These are phyloP conservation scores for Caenorhabditis sulstoni DNA, from an alignment of 2,888 invertebrate species.

Conservation along the genomic window DNA sequence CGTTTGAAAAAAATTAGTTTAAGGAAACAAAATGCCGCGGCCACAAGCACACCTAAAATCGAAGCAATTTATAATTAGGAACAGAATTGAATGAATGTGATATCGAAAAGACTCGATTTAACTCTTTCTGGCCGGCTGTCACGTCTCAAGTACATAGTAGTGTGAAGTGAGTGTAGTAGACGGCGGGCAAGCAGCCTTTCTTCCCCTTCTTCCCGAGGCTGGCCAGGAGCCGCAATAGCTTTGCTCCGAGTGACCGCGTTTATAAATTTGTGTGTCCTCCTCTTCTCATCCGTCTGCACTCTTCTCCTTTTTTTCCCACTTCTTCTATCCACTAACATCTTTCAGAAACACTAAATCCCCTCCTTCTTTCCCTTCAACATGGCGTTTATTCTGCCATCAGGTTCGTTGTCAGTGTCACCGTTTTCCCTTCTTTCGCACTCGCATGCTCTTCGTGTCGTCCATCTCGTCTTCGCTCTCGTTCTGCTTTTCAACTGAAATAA, in stretches of 20 bases:
- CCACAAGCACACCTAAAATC: no score
- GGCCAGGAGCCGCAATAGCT: no score
- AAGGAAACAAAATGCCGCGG: no score
- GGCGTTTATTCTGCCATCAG: slow-evolving; percentile 64
- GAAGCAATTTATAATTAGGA: no score
- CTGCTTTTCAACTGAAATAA: not conserved
- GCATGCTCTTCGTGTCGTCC: slow-evolving; percentile 14
- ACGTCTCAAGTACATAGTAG: no score
- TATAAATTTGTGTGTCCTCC: slow-evolving; percentile 8
- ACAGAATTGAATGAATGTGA: no score
- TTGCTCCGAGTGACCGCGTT: slow-evolving; percentile 21
- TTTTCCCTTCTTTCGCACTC: slow-evolving; percentile 6
- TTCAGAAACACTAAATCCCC: slow-evolving; percentile 23
- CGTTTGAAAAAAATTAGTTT: no score
- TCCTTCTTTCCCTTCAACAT: slow-evolving; percentile 37
- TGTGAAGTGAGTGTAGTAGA: no score
- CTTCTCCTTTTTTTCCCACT: slow-evolving; percentile 5
- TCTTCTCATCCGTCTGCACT: slow-evolving; percentile 2
- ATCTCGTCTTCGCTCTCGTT: not conserved
- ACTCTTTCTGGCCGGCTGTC: no score
- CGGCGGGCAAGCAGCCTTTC: not conserved
- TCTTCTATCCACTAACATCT: slow-evolving; percentile 36
- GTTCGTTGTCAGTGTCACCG: slow-evolving; percentile 42
- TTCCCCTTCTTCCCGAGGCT: not conserved
- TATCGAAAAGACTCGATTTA: no score